Conservation (phyloP, 2,888 invertebrate genomes). For the Morpho helenor region DNA sequence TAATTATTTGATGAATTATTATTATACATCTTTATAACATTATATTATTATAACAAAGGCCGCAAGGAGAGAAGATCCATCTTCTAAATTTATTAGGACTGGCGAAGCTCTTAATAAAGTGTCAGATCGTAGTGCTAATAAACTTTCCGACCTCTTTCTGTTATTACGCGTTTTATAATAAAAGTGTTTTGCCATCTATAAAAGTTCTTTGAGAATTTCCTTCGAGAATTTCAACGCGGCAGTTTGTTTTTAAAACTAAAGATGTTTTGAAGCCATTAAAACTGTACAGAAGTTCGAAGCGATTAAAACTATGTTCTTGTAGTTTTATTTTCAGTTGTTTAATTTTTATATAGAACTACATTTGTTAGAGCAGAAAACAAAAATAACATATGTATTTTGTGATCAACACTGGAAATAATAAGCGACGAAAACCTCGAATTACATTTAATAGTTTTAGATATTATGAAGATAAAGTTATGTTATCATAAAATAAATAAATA, state of each 20-base stretch:
- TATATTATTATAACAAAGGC: not conserved
- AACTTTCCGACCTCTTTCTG: constrained; percentile 9
- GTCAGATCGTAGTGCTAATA: constrained; percentile 11
- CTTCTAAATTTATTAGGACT: constrained; percentile 7
- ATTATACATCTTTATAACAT: too few species aligned
- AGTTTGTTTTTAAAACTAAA: constrained; percentile 13
- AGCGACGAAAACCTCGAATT: too few species aligned
- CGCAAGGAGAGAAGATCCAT: constrained; percentile 5
- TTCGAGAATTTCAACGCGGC: constrained; percentile 5
- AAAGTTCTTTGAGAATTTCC: constrained; percentile 2
- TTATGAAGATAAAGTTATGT: too few species aligned
- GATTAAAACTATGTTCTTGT: constrained; percentile 13
- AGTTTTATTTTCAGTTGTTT: constrained; percentile 8
- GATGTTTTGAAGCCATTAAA: constrained; percentile 19
- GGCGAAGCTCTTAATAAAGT: constrained; percentile 12
- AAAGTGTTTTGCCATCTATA: constrained; percentile 4
- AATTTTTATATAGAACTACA: constrained; percentile 8
- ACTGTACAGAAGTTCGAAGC: constrained; percentile 11
- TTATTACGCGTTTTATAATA: constrained; percentile 8
- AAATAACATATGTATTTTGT: not conserved
- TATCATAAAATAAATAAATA: too few species aligned
- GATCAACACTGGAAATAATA: too few species aligned
- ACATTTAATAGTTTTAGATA: too few species aligned
- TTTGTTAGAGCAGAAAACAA: not conserved
- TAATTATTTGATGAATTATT: too few species aligned